Conservation (phyloP, 2,888 invertebrate species). For the Amblyteles armatorius region DNA sequence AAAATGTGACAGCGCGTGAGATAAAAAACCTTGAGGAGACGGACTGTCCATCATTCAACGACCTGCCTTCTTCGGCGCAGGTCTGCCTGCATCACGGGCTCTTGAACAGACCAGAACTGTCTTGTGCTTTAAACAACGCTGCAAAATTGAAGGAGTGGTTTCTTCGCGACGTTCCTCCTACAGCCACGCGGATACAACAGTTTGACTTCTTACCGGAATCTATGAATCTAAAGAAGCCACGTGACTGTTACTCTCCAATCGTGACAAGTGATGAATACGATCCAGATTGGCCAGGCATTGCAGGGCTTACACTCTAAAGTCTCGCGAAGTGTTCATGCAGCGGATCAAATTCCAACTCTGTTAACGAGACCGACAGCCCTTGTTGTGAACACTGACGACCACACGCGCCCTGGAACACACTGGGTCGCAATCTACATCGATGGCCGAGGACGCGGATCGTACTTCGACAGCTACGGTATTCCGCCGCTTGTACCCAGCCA, state of each 20-base stretch:
- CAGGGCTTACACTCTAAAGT: background rate
- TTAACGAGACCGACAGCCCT: conserved; percentile 3
- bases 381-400: background rate
- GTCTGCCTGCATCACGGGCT: background rate
- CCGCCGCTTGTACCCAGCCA: too few relatives aligned
- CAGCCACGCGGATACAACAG: too few relatives aligned
- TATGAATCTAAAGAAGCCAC: too few relatives aligned
- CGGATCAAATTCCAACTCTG: background rate
- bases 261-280: background rate
- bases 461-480: too few relatives aligned
- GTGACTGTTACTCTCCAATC: too few relatives aligned
- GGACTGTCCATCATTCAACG: conserved; percentile 9
- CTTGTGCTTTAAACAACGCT: background rate
- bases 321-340: background rate
- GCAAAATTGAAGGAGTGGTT: background rate
- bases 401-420: background rate
- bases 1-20: too few relatives aligned
- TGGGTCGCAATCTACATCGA: too few relatives aligned
- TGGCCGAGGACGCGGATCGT: too few relatives aligned
- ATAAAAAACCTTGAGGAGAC: conserved; percentile 32
- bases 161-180: too few relatives aligned
- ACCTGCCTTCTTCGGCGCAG: background rate
- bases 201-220: too few relatives aligned
- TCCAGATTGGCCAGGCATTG: conserved; percentile 6
- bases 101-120: background rate